Evolutionary conservation across 2,113 vertebrate species (phyloP).

Genomic region (Ginglymostoma cirratum): DNA sequence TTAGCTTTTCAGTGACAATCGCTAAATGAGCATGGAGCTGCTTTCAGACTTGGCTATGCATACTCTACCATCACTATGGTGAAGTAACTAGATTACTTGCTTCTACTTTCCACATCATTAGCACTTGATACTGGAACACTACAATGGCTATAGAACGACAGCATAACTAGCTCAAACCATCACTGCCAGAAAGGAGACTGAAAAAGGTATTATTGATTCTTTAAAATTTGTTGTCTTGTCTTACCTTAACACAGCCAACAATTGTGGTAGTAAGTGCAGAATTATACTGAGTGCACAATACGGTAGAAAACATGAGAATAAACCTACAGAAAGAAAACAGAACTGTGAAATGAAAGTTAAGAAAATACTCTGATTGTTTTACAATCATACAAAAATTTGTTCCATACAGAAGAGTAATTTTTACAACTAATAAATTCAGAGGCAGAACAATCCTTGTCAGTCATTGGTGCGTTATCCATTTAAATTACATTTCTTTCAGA

Average conservation of each 20-base stretch:
- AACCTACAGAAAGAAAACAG: slow-evolving; percentile 60
- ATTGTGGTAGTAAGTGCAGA: slow-evolving; percentile 98
- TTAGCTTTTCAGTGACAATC: not conserved
- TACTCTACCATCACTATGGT: not conserved
- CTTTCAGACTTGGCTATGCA: not conserved
- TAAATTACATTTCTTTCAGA: not conserved
- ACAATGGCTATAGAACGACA: not conserved
- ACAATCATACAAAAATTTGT: not conserved
- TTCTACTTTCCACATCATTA: not conserved
- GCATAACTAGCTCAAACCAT: not conserved
- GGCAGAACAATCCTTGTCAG: not conserved
- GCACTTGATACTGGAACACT: not conserved
- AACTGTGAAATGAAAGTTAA: not conserved
- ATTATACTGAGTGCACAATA: slow-evolving; percentile 91
- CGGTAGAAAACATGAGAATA: slow-evolving; percentile 87
- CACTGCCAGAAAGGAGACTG: not conserved
- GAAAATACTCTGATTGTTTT: not conserved
- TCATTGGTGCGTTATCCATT: not conserved
- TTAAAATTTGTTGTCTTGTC: slow-evolving; percentile 32
- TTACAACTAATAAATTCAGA: not conserved
- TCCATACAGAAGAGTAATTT: not conserved
- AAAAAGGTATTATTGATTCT: not conserved
- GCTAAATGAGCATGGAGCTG: not conserved
- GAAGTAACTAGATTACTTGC: not conserved
- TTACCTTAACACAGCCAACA: slow-evolving; percentile 90